Evolutionary conservation across 2,113 vertebrate genomes (phyloP), one percentile per base, ranked within the genome.

Genomic region (Caloenas nicobarica): DNA sequence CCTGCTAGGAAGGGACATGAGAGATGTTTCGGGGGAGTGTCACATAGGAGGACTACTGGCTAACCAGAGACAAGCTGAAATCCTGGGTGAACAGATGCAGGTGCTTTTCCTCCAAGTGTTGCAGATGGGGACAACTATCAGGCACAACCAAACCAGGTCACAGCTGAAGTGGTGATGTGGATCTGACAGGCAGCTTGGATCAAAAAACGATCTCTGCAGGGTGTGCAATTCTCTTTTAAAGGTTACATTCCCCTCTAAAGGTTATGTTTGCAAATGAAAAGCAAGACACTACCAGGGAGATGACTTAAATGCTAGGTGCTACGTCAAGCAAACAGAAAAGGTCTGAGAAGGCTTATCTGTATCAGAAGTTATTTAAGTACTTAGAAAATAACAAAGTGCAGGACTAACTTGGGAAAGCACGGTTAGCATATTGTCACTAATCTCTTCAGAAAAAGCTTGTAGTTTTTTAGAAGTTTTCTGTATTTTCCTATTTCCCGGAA

Each of bases 201-300:
- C 33, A 77, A 64, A 82, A 81, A 76, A 79, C 77, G 24, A 23
- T 62, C 36, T 90, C 76, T 60, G 10, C 2, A 4, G 79, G 48
- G 34, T 33, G 16, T 51, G 24, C 25, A 81, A 46, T 66, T 73
- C 58, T 91, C 58, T 94, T 85, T 70, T 77, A 91, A 94, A 94
- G 79, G 94, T 94, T 91, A 88, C 76, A 79, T 91, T 96, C 85
- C 80, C 25, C 48, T 78, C 65, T 95, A 88, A 96, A 95, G 76
- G 85, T 90, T 96, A 76, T 80, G 42, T 86, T 88, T 93, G 88
- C 65, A 91, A 86, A 86, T 0, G 17, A 81, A 96, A 86, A 91
- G 33, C 54, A 73, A 70, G 79, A 64, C 34, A 29, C 78, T 88
- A 83, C 28, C 16, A 42, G 56, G 4, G 28, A 60, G 65, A 83